These are phyloP conservation scores for Hypocryptadius cinnamomeus DNA, from an alignment of 2,113 vertebrate species.

Conservation along the genomic window DNA sequence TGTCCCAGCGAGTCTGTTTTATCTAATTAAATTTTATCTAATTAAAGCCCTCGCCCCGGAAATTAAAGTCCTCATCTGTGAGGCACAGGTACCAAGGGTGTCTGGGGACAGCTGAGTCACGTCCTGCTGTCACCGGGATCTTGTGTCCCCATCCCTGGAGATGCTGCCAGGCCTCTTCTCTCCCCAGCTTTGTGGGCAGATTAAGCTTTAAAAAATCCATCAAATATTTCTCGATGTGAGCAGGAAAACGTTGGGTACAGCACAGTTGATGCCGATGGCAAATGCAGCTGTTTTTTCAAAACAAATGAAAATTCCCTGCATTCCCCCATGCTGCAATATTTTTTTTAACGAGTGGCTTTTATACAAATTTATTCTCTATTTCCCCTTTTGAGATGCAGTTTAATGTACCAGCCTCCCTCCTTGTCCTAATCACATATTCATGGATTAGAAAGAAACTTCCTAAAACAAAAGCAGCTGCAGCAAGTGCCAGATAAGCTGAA, in stretches of 20 bases:
- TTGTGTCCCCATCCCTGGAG: background rate
- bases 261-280: background rate
- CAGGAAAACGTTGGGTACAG: rapidly evolving
- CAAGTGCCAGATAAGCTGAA: background rate
- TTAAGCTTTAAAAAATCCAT: background rate
- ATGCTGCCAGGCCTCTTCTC: background rate
- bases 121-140: background rate
- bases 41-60: background rate
- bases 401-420: background rate
- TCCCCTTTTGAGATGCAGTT: background rate
- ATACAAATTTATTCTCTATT: background rate
- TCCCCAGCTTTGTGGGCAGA: rapidly evolving
- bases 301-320: background rate
- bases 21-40: background rate
- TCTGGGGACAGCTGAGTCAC: background rate
- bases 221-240: background rate
- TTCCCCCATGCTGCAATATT: rapidly evolving
- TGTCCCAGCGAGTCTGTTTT: background rate
- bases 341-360: background rate
- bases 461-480: background rate
- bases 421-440: background rate
- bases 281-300: background rate
- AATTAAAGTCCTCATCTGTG: background rate
- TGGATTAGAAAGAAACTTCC: background rate
- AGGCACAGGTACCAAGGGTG: rapidly evolving